Percentiles rank a stretch among this genome's conserved stretches.
These are phyloP conservation scores for Rhaphigaster nebulosa DNA, from an alignment of 2,888 invertebrate species.

Conservation along the genomic window DNA sequence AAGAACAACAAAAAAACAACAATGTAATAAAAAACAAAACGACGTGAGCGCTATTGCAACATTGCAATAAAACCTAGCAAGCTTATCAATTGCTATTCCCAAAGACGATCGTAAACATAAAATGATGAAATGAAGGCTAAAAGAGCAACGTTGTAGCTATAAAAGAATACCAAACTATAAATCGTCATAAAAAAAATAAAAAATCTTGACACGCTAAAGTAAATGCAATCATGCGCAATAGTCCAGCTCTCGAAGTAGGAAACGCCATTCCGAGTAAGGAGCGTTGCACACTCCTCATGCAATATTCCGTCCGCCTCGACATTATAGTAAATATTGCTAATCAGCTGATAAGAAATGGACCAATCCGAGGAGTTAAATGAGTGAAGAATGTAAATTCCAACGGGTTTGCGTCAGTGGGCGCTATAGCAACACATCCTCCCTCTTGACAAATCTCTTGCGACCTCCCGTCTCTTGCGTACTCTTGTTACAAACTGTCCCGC, in stretches of 20 bases:
- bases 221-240: not conserved
- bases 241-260: not conserved
- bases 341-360: slow-evolving; percentile 3
- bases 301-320: not conserved
- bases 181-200: not conserved
- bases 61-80: not conserved
- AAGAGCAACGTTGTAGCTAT: not conserved
- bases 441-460: slow-evolving; percentile 56
- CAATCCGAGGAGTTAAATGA: not conserved
- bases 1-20: not conserved
- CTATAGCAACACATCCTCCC: slow-evolving; percentile 56
- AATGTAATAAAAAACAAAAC: not conserved
- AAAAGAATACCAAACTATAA: not conserved
- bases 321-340: slow-evolving; percentile 12
- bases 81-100: not conserved
- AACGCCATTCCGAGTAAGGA: not conserved
- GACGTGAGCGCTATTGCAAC: not conserved
- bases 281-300: not conserved
- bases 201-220: not conserved
- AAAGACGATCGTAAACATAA: not conserved
- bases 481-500: slow-evolving; percentile 50
- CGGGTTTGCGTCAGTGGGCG: slow-evolving; percentile 47
- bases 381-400: slow-evolving; percentile 47
- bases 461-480: slow-evolving; percentile 53
- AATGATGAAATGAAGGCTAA: not conserved